Evolutionary conservation across 2,113 vertebrate genomes (phyloP).

Genomic region (Lophochroa leadbeateri): DNA sequence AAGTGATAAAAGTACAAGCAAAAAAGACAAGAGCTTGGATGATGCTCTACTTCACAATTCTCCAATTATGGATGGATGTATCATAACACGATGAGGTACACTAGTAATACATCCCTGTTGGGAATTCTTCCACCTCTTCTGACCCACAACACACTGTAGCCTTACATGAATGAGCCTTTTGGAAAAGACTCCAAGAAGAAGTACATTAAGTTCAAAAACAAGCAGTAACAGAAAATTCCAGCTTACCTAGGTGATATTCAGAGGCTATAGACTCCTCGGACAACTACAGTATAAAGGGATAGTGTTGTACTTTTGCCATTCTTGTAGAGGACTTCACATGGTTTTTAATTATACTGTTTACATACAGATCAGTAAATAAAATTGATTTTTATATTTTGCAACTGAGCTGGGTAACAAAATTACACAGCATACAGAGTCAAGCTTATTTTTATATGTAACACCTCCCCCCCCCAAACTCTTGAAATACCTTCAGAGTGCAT

Average conservation of each 20-base stretch:
- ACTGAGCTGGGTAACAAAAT: background rate
- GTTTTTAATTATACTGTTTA: constrained; percentile 21
- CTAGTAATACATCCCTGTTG: constrained; percentile 52
- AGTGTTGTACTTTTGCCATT: constrained; percentile 51
- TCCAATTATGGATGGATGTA: constrained; percentile 60
- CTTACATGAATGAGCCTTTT: constrained; percentile 46
- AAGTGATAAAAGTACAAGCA: constrained; percentile 45
- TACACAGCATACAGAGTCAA: background rate
- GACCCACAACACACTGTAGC: constrained; percentile 40
- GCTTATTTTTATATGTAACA: background rate
- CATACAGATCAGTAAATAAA: constrained; percentile 3
- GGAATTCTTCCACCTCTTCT: constrained; percentile 33
- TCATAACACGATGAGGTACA: constrained; percentile 41
- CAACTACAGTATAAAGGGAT: constrained; percentile 68
- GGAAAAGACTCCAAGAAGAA: constrained; percentile 23
- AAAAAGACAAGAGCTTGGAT: constrained; percentile 43
- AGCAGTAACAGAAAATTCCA: constrained; percentile 51
- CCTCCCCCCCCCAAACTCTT: background rate
- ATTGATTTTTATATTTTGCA: background rate
- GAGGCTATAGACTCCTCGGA: constrained; percentile 54
- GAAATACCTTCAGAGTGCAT: background rate
- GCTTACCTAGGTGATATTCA: constrained; percentile 64
- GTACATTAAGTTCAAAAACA: constrained; percentile 31
- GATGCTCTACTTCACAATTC: constrained; percentile 39
- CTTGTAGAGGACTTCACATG: constrained; percentile 1